A percentile compares a stretch with the other conserved stretches of the same genome.
These are phyloP conservation scores for Aulostomus chinensis DNA, from an alignment of 2,797 vertebrate species.

Conservation along the genomic window DNA sequence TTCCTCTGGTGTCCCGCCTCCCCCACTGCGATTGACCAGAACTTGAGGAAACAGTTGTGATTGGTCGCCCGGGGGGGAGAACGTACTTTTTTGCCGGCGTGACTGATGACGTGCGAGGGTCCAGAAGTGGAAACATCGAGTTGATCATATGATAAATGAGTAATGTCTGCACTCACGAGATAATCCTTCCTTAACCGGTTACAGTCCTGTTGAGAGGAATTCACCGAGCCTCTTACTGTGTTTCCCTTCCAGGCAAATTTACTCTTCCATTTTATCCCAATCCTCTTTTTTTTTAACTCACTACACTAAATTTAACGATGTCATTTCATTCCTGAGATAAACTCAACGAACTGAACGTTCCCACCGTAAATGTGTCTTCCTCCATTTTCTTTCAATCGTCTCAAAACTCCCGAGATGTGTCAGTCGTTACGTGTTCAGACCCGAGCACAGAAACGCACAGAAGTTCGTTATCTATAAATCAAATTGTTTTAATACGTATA, in stretches of 20 bases:
- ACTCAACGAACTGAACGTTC: no score
- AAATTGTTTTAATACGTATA: constrained; percentile 66
- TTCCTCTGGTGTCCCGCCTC: constrained; percentile 26
- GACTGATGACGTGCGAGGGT: neutral
- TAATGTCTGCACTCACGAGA: neutral
- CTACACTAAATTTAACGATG: no score
- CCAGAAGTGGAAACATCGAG: constrained; percentile 3
- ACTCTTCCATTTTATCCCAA: no score
- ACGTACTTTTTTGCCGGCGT: neutral
- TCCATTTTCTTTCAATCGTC: no score
- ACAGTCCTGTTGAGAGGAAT: no score
- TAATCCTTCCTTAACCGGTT: no score
- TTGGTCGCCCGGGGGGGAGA: neutral
- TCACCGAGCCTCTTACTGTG: no score
- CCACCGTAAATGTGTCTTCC: no score
- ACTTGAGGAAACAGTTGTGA: neutral
- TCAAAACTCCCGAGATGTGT: no score
- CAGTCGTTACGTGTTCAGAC: neutral
- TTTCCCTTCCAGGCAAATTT: no score
- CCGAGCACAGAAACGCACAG: constrained; percentile 2
- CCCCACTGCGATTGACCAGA: constrained; percentile 43
- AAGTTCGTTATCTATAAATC: constrained; percentile 40
- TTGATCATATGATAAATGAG: constrained; percentile 12
- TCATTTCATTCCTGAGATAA: no score
- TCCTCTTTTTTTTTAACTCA: no score